Conservation (phyloP, 2,113 vertebrate genomes). For the Ia io region DNA sequence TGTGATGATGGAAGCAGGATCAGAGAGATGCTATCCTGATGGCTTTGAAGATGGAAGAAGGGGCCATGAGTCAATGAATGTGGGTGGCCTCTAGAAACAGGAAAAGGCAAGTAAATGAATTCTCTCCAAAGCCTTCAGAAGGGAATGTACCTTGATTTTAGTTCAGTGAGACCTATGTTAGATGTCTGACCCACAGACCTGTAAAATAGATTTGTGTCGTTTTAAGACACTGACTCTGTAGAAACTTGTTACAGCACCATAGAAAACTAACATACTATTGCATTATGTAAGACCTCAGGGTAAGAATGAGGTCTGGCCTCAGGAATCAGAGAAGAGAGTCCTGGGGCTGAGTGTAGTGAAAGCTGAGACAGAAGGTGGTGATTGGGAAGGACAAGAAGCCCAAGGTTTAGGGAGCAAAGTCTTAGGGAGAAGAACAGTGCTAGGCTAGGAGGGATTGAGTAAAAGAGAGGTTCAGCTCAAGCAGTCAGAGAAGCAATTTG, state of each 20-base stretch:
- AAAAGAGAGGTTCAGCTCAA: background rate
- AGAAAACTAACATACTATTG: background rate
- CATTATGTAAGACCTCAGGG: background rate
- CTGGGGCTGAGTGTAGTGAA: background rate
- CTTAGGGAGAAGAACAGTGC: background rate
- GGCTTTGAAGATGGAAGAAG: slow-evolving; percentile 16
- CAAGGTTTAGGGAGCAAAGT: background rate
- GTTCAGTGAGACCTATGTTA: background rate
- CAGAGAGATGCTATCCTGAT: background rate
- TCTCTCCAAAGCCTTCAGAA: background rate
- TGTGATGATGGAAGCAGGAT: background rate
- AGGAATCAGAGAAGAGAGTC: background rate
- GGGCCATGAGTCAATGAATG: background rate
- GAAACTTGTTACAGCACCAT: background rate
- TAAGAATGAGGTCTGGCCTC: background rate
- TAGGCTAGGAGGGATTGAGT: background rate
- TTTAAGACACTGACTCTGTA: background rate
- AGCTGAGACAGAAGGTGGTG: background rate
- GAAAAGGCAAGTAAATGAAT: background rate
- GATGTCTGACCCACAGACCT: background rate
- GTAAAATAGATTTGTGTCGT: background rate
- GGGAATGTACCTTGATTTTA: background rate
- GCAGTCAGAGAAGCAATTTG: background rate
- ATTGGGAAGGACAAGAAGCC: background rate
- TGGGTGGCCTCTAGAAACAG: background rate